Evolutionary conservation across 1,140 invertebrate species (phyloP), one percentile per base, ranked within the genome.

Genomic region (Atta cephalotes): DNA sequence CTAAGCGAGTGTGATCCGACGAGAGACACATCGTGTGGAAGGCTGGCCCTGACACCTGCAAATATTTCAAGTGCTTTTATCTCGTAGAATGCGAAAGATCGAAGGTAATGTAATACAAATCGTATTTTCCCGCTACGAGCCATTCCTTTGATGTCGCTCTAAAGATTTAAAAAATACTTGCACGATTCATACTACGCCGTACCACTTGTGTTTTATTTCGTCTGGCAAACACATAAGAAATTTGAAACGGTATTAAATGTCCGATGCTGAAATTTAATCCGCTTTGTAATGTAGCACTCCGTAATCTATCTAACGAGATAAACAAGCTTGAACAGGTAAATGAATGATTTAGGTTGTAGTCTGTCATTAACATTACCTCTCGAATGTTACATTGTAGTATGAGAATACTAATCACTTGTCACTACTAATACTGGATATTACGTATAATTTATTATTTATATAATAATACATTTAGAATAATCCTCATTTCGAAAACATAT

Each of bases 21-120:
- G 97, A 98, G 63, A 97, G 95, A 93, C 97, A 97, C 97, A 98
- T 97, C n/a, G 98, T 98, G 94, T 98, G 98, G 88, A 98, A 98
- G 31, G 97, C 97, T 18, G 96, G 95, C 1, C 97, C 96, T 16
- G 96, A 96, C 5, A 97, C 95, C 91, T 95, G 93, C 12, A n/a
- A 78, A 81, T n/a, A 58, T 66, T 78, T 76, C 25, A 14, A 72
- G 0, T 2, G n/a, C 4, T 76, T 18, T 84, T 62, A 58, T 14
- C 9, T 28, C 12, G 18, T n/a, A 16, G 9, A 49, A 35, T 12
- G 74, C 58, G 25, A 39, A 58, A 3, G n/a, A 45, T 25, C n/a
- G n/a, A 14, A 18, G 9, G 4, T 10, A 68, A 51, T 18, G 25
- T 7, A 60, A 10, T 21, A n/a, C 12, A n/a, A 51, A 25, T 16